Base-by-base conservation (phyloP, 2,797 vertebrate species). In the Sciaenops ocellatus region DNA sequence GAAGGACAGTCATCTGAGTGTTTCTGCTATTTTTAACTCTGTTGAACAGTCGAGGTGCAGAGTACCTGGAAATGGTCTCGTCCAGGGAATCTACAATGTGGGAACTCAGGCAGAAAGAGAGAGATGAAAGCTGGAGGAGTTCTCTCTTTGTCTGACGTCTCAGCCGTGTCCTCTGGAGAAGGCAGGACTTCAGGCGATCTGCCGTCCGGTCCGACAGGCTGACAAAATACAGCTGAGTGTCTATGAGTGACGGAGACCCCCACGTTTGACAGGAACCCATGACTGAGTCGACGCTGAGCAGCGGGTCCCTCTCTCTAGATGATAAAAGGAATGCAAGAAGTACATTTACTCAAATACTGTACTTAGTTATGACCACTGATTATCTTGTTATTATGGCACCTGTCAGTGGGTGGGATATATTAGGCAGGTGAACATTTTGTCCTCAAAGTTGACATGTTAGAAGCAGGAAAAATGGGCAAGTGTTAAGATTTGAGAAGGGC, bases 51-150 rank as follows among this genome's bases (percentile, higher is more conserved):
- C 30, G 9, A 8, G 22, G 9, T 22, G 22, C 0, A 17, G 63
- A 76, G 5, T 92, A 97, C 97, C 97, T 98, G 96, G 73, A 97
- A 95, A 60, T 93, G 90, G 60, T 94, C 94, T 80, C 89, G 91
- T 61, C 87, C 90, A 50, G 85, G 89, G 26, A 91, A 90, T 48
- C 80, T 91, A 76, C 90, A 91, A 24, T 93, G 84, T 4, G 96
- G 96, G 85, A 98, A 98, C 87, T 98, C 97, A 0, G 97, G 97
- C 69, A 98, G 93, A 86, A 98, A 98, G 65, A 95, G 88, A 41
- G 94, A 95, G 85, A 95, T 91, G 69, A 92, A 90, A 66, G 92
- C 92, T 48, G 95, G 94, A 60, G 94, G 86, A 51, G 89, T 90
- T 85, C 85, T 89, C 50, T 94, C 91, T 26, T 87, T 41, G 52